Evolutionary conservation across 2,797 vertebrate genomes (phyloP), one percentile per base, ranked within the genome.

Genomic region (Gila robusta): DNA sequence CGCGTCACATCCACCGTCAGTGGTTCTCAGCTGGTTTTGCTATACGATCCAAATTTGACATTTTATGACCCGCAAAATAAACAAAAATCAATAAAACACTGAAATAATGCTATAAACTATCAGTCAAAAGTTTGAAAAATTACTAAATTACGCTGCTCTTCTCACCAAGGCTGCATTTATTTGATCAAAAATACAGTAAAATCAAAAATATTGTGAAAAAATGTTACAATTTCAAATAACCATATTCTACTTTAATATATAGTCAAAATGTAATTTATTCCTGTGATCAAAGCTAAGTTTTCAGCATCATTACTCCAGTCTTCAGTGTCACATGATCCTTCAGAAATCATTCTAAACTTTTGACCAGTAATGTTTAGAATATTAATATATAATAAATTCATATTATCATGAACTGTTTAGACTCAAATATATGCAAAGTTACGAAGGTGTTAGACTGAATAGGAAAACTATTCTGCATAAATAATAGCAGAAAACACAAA

Each of bases 21-120:
- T 23, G 59, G 59, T 47, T 79, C 59, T 79, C 78, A 66, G 28
- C 39, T 79, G 77, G 17, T 67, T 47, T 80, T 67, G 59, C 41
- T 80, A 49, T 11, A 64, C 9, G 19, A 49, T 66, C 17, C n/a
- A 12, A 9, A 47, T 44, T 64, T 69, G 5, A 52, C 19, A 21
- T 41, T 64, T 7, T 2, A 54, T 23, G 62, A 70, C 21, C 21
- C 28, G 14, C 47, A 26, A 28, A 67, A 6, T 47, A 14, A 2
- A 32, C 6, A 7, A 23, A 32, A 37, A 70, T 70, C 9, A 52
- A 37, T 16, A 4, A 5, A 7, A n/a, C 21, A 8, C 12, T 62
- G 35, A 62, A 39, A 26, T 78, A 1, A 26, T 59, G 12, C 28
- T 19, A 16, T 37, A 56, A 11, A n/a, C 3, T 59, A 9, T 4